Evolutionary conservation across 2,888 invertebrate genomes (phyloP).

Genomic region (Bruchidius siliquastri): DNA sequence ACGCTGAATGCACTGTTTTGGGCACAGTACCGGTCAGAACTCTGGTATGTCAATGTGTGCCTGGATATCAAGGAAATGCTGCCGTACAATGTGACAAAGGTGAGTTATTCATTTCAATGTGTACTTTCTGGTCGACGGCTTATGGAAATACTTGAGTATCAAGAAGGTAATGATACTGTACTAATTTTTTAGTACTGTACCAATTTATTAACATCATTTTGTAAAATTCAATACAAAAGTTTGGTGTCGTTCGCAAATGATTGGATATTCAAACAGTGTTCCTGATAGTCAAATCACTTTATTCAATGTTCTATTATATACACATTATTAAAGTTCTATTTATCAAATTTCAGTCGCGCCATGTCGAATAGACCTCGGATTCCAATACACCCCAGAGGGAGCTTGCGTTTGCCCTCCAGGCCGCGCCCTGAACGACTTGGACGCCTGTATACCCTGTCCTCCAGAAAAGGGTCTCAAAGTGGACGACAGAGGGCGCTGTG

Average conservation of each 20-base stretch:
- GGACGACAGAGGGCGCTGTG: constrained; percentile 73
- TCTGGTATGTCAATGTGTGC: constrained; percentile 82
- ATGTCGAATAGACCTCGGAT: constrained; percentile 66
- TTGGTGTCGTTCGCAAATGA: no score
- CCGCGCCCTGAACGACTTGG: constrained; percentile 69
- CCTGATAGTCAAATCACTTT: not conserved
- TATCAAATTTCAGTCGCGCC: constrained; percentile 51
- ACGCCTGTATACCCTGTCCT: constrained; percentile 72
- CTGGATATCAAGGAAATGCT: constrained; percentile 84
- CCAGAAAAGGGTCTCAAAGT: constrained; percentile 68
- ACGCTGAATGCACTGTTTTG: constrained; percentile 72
- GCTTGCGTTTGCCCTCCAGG: constrained; percentile 74
- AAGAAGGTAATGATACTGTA: no score
- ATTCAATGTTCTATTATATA: no score
- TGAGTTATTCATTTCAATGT: constrained; percentile 50
- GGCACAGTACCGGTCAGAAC: constrained; percentile 81
- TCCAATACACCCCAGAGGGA: constrained; percentile 59
- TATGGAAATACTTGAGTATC: no score
- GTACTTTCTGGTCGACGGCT: no score
- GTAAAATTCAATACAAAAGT: no score
- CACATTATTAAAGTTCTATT: no score
- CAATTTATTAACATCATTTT: no score
- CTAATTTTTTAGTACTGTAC: no score
- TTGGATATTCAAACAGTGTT: no score
- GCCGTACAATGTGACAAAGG: constrained; percentile 76